These are phyloP conservation scores for Psix sp. DNA, from an alignment of 1,140 invertebrate genomes.

Conservation along the genomic window DNA sequence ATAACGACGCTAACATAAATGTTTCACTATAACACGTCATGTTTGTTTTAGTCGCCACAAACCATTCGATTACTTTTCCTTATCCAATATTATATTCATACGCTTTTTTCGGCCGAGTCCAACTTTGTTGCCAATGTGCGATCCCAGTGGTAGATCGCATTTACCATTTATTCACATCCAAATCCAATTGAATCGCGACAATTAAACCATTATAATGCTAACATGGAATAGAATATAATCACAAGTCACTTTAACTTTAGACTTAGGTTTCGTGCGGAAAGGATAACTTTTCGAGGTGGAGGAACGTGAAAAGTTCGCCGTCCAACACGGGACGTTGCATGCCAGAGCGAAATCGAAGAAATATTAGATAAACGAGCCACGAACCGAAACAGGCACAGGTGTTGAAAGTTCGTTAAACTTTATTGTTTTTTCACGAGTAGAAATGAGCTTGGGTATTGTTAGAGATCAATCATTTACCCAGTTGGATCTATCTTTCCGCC, in stretches of 20 bases:
- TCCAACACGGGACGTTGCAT: constrained; percentile 29
- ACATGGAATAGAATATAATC: neutral
- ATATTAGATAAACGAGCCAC: constrained; percentile 24
- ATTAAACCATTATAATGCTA: no score
- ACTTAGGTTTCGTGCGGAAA: constrained; percentile 8
- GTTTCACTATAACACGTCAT: constrained; percentile 4
- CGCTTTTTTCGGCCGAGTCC: no score
- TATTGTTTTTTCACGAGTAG: neutral
- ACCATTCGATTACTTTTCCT: no score
- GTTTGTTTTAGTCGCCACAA: no score
- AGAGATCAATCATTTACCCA: constrained; percentile 12
- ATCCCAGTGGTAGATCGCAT: no score
- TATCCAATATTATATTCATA: no score
- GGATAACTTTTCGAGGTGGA: constrained; percentile 15
- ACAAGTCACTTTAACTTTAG: constrained; percentile 4
- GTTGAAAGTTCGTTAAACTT: constrained; percentile 38
- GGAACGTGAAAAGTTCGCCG: constrained; percentile 11
- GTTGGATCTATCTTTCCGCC: constrained; percentile 7
- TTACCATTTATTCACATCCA: no score
- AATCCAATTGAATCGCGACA: no score
- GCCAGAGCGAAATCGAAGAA: constrained; percentile 31
- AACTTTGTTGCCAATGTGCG: no score
- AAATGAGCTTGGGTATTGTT: neutral
- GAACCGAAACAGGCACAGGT: constrained; percentile 14
- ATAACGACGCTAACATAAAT: constrained; percentile 34